Conservation (phyloP, 2,888 invertebrate species). For the Drosophila falleni region DNA sequence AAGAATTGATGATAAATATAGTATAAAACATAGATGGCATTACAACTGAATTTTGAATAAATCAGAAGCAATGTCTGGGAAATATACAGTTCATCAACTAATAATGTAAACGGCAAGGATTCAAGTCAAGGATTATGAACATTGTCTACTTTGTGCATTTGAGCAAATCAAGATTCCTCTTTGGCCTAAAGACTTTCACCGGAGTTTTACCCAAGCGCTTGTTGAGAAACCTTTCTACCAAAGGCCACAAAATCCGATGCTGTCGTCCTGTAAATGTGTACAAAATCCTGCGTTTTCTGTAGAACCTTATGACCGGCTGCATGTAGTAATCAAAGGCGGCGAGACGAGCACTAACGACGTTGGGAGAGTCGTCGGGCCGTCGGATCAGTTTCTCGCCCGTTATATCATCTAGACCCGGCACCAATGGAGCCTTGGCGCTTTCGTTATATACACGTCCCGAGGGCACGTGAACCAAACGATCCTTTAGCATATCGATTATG, state of each 20-base stretch:
- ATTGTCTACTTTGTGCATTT: not conserved
- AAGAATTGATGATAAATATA: not conserved
- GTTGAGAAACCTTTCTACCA: conserved; percentile 30
- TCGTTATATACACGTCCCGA: conserved; percentile 53
- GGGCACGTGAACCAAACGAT: conserved; percentile 37
- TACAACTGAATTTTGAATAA: not conserved
- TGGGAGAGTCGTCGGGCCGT: conserved; percentile 42
- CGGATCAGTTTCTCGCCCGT: conserved; percentile 46
- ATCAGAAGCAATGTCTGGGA: not conserved
- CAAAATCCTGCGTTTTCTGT: conserved; percentile 25
- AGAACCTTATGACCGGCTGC: conserved; percentile 33
- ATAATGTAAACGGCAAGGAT: not conserved
- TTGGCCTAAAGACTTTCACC: not conserved
- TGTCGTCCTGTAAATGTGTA: conserved; percentile 26
- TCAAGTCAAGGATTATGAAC: not conserved
- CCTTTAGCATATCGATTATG: conserved; percentile 24
- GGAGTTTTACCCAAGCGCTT: conserved; percentile 14
- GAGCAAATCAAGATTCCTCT: not conserved
- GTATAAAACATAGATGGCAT: not conserved
- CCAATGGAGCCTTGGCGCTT: conserved; percentile 20
- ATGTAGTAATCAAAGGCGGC: conserved; percentile 12
- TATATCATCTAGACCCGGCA: conserved; percentile 37
- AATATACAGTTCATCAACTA: not conserved
- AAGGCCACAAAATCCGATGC: conserved; percentile 43
- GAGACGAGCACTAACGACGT: conserved; percentile 25